Percentiles rank a stretch among this genome's conserved stretches.
Evolutionary conservation across 2,797 vertebrate genomes (phyloP).

Genomic region (Limnodromus scolopaceus): DNA sequence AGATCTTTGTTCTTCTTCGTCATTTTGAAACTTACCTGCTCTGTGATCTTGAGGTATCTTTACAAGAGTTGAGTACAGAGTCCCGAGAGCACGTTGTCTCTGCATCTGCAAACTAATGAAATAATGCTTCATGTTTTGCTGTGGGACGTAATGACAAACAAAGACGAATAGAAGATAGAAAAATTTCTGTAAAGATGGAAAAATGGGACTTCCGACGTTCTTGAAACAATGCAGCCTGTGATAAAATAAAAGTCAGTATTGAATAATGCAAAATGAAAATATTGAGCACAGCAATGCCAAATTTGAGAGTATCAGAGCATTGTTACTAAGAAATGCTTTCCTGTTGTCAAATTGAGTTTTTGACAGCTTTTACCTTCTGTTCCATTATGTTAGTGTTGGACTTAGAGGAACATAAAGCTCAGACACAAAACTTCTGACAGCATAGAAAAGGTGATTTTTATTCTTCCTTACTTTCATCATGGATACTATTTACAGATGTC

Average conservation of each 20-base stretch:
- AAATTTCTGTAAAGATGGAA: not conserved
- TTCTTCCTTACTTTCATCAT: not conserved
- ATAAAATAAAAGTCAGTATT: not conserved
- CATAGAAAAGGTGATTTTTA: not conserved
- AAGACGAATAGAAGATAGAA: not conserved
- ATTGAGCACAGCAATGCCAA: not conserved
- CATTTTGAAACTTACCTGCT: not conserved
- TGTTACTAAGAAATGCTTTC: fast-evolving
- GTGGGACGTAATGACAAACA: not conserved
- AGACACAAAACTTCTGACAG: not conserved
- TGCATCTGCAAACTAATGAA: not conserved
- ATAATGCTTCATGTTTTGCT: not conserved
- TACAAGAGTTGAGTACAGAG: too few relatives aligned
- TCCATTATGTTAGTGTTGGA: not conserved
- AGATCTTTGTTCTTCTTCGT: not conserved
- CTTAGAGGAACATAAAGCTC: not conserved
- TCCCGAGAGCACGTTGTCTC: fast-evolving
- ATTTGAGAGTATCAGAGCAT: not conserved
- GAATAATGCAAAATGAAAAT: not conserved
- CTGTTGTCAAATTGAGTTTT: not conserved
- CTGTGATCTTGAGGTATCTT: fast-evolving
- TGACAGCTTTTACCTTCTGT: not conserved
- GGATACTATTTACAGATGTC: not conserved
- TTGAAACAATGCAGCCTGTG: not conserved
- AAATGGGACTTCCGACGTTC: not conserved